A percentile compares a stretch with the other conserved stretches of the same genome.
phyloP scores from a whole-genome alignment of 2,888 invertebrate species.

The Eristalis tenax region DNA sequence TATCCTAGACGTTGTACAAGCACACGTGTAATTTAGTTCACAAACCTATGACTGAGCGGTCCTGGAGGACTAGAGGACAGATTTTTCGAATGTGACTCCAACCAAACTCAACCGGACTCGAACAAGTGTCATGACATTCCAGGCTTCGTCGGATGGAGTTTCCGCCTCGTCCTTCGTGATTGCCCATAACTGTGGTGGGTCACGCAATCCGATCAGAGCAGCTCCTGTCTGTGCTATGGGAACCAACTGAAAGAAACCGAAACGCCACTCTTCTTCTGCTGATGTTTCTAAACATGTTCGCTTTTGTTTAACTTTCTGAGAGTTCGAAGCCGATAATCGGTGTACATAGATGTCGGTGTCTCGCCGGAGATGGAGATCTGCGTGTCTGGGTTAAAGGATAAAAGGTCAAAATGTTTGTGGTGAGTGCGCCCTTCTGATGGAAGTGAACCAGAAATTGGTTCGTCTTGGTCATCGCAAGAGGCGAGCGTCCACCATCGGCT shows the following conservation, averaged over 20 bases:
- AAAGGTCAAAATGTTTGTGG: slow-evolving; percentile 42
- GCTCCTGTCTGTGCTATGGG: neutral
- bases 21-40: slow-evolving; percentile 14
- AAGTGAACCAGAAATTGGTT: neutral
- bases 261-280: neutral
- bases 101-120: neutral
- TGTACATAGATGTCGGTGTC: neutral
- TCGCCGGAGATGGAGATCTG: slow-evolving; percentile 9
- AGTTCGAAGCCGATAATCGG: slow-evolving; percentile 31
- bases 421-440: slow-evolving; percentile 36
- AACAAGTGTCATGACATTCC: slow-evolving; percentile 12
- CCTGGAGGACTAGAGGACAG: slow-evolving; percentile 9
- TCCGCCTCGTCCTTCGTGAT: neutral
- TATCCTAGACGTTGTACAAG: slow-evolving; percentile 25
- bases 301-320: slow-evolving; percentile 42
- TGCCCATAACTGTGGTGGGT: slow-evolving; percentile 2
- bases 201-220: slow-evolving; percentile 30
- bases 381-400: slow-evolving; percentile 21
- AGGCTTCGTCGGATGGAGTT: neutral
- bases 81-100: neutral
- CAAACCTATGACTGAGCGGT: slow-evolving; percentile 1
- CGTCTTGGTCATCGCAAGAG: neutral
- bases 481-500: neutral
- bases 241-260: neutral
- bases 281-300: slow-evolving; percentile 46